Base-by-base conservation (phyloP, 2,888 invertebrate species). In the Thera britannica region DNA sequence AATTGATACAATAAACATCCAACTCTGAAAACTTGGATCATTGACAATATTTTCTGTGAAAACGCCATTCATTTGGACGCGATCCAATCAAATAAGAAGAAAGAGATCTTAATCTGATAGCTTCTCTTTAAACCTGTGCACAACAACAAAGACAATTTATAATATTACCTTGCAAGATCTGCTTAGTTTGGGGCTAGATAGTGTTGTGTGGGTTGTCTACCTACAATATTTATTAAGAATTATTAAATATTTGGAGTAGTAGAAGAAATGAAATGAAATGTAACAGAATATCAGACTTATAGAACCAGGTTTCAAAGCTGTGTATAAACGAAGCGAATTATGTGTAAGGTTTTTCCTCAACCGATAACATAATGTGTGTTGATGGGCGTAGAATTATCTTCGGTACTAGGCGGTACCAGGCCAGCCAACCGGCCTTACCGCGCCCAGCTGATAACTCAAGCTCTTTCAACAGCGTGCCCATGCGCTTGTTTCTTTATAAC, bases 331-430 rank as follows among this genome's bases (percentile, higher is more conserved):
- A 12, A 41, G 56, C 58, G 67, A 55, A 65, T 64, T 61, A 64
- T 64, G 36, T 35, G 48, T 62, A 67, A 57, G 60, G 67, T 55
- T 71, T 71, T 72, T 75, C 71, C 75, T 57, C 9, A 57, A 57
- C 41, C 62, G 35, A 65, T 67, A 58, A 67, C 58, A 52, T 69
- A 65, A 65, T 69, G 66, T 71, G 67, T 49, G 73, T 69, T 77
- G 79, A 83, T 87, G 85, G 88, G 87, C 85, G 86, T 85, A 79
- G 77, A 81, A 82, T 85, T 86, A 87, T 87, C 86, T 79, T 11
- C 58, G 78, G 88, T 90, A 82, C 87, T 86, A 85, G 86, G 85
- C 85, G 84, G 90, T 89, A 80, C 87, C 89, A 87, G 87, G 85
- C 84, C 81, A 82, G 82, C 9, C 76, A 71, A 73, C 79, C 81